phyloP scores from a whole-genome alignment of 2,113 vertebrate species.

The Cephalopholis sonnerati region DNA sequence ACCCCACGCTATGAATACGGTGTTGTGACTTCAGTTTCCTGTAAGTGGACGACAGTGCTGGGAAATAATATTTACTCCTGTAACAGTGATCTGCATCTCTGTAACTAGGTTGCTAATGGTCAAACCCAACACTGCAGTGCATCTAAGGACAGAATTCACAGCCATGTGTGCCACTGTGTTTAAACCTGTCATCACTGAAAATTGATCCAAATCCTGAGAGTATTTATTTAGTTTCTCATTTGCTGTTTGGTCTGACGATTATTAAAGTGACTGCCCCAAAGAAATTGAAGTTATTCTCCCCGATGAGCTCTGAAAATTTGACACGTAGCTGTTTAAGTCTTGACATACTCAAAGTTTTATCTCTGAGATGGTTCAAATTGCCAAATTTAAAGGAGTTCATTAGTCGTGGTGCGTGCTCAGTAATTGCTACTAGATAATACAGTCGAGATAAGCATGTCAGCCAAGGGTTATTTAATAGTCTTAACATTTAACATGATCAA shows the following conservation, averaged over 20 bases:
- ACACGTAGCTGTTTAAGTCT: not conserved
- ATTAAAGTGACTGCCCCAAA: not conserved
- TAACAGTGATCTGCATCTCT: conserved; percentile 34
- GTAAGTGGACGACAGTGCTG: conserved; percentile 5
- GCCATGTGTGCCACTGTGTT: not conserved
- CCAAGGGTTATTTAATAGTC: not conserved
- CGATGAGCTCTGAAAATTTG: not conserved
- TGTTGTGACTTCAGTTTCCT: conserved; percentile 17
- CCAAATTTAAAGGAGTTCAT: not conserved
- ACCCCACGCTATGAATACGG: not conserved
- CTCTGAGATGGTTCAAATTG: not conserved
- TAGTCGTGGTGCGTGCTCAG: not conserved
- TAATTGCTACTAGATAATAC: conserved; percentile 19
- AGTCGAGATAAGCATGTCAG: conserved; percentile 15
- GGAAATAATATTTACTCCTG: conserved; percentile 59
- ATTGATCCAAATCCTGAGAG: too few species aligned
- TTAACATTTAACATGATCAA: conserved; percentile 20
- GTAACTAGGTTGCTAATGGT: not conserved
- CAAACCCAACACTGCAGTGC: conserved; percentile 43
- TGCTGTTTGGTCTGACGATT: too few species aligned
- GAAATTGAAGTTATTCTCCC: not conserved
- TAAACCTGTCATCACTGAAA: not conserved
- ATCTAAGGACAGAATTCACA: conserved; percentile 65
- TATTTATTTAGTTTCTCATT: too few species aligned
- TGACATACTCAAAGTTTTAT: not conserved